These are phyloP conservation scores for Pseudorhombus dupliciocellatus DNA, from an alignment of 2,113 vertebrate genomes.

Conservation along the genomic window DNA sequence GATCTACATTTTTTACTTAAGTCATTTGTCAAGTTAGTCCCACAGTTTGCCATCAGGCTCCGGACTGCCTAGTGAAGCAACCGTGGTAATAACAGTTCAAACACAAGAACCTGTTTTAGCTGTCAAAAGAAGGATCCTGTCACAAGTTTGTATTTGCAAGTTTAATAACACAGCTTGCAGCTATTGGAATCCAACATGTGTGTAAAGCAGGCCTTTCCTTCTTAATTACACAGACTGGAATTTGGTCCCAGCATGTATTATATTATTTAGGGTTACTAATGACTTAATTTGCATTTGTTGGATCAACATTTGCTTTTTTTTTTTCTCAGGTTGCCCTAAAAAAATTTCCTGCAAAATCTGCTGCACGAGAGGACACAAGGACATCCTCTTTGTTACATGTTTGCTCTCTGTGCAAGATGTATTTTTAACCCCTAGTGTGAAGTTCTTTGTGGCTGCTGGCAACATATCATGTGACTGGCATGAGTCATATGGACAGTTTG, in stretches of 20 bases:
- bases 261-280: too few relatives aligned
- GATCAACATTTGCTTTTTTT: background rate
- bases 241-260: background rate
- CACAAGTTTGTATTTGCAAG: background rate
- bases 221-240: background rate
- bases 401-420: constrained; percentile 22
- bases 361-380: background rate
- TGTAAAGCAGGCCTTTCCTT: background rate
- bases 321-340: background rate
- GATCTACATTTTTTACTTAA: background rate
- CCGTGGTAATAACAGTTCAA: constrained; percentile 7
- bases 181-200: background rate
- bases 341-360: too few relatives aligned
- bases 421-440: constrained; percentile 34
- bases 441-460: constrained; percentile 16
- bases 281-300: background rate
- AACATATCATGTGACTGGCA: constrained; percentile 43
- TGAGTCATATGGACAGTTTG: constrained; percentile 45
- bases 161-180: constrained; percentile 13
- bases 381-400: constrained; percentile 20
- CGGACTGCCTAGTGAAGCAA: background rate
- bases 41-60: background rate
- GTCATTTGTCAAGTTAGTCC: background rate
- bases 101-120: constrained; percentile 30
- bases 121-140: constrained; percentile 15